Conservation (phyloP, 2,888 invertebrate genomes). For the Eupithecia pulchellata region DNA sequence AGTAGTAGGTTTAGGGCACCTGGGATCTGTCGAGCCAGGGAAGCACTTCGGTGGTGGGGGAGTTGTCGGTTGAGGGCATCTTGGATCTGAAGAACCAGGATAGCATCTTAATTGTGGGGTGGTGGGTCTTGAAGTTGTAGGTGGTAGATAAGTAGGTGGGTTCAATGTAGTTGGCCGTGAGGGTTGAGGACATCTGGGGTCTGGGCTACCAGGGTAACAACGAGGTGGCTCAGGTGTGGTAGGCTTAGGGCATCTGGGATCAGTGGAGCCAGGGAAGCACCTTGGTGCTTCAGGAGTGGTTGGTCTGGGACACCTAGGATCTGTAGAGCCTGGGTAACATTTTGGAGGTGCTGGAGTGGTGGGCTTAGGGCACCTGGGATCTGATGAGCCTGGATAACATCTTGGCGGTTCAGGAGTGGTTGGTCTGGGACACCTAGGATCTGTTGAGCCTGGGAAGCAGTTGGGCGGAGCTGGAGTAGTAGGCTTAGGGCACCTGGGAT, state of each 20-base stretch:
- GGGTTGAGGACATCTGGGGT: constrained; percentile 44
- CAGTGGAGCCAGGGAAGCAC: constrained; percentile 34
- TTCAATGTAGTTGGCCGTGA: constrained; percentile 46
- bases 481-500: constrained; percentile 50
- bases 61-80: constrained; percentile 57
- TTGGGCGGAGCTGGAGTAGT: constrained; percentile 38
- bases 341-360: constrained; percentile 45
- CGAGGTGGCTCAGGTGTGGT: constrained; percentile 46
- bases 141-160: constrained; percentile 52
- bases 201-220: constrained; percentile 37
- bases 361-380: constrained; percentile 45
- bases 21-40: constrained; percentile 61
- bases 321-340: constrained; percentile 30
- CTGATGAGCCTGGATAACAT: constrained; percentile 36
- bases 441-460: constrained; percentile 56
- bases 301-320: constrained; percentile 26
- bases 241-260: constrained; percentile 44
- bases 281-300: constrained; percentile 46
- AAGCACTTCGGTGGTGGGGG: constrained; percentile 50
- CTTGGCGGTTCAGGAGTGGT: constrained; percentile 48
- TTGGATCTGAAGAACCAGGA: constrained; percentile 42
- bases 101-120: constrained; percentile 36
- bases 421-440: constrained; percentile 60
- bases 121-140: constrained; percentile 39
- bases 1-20: constrained; percentile 60